Base-by-base conservation (phyloP, 2,797 vertebrate species). In the Trichosurus vulpecula region DNA sequence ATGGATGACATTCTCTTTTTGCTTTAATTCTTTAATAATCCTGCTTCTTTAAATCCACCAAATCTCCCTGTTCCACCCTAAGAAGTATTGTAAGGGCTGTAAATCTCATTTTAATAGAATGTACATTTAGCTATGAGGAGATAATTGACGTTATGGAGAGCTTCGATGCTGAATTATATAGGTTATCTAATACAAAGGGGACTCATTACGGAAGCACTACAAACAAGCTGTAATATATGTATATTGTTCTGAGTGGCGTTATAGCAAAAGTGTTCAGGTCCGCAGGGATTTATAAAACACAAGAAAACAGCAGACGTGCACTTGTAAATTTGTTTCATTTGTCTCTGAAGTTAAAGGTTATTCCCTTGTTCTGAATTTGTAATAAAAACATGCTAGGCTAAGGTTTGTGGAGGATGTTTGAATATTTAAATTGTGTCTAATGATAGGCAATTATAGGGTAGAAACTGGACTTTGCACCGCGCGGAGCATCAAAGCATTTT, bases 301-400 rank as follows among this genome's bases (percentile, higher is more conserved):
- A 98, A 98, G 98, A 98, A 98, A 99, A 99, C 99, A 99, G 98
- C 99, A 99, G 99, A 99, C 98, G 98, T 98, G 98, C 98, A 98
- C 99, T 99, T 99, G 99, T 99, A 99, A 99, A 99, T 98, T 98
- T 99, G 98, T 99, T 98, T 99, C 98, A 99, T 98, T 99, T 99
- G 99, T 99, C 98, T 99, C 99, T 99, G 98, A 99, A 99, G 99
- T 99, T 99, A 99, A 99, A 99, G 99, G 99, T 99, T 98, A 98
- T 99, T 99, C 99, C 99, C 99, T 99, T 99, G 99, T 99, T 99
- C 99, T 99, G 99, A 99, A 99, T 99, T 98, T 98, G 99, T 99
- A 99, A 99, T 99, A 99, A 99, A 99, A 99, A 99, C 98, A 98
- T 97, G 98, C 98, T 98, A 98, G 98, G 98, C 98, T 98, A 98